phyloP scores from a whole-genome alignment of 2,888 invertebrate species.

The Eupeodes latifasciatus region DNA sequence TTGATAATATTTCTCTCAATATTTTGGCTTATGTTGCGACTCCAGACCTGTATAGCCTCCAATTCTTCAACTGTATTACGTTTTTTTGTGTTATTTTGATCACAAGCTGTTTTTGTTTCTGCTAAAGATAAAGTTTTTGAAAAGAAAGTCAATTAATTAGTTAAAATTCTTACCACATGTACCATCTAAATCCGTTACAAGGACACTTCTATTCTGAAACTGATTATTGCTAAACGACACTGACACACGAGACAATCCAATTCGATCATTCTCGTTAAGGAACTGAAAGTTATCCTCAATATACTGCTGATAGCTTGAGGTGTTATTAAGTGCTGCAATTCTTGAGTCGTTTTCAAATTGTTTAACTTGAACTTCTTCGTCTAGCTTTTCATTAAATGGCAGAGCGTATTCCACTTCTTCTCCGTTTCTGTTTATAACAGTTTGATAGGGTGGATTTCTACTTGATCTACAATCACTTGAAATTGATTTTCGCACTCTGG shows the following conservation, averaged over 20 bases:
- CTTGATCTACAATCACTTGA: constrained; percentile 42
- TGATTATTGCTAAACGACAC: constrained; percentile 44
- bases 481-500: neutral
- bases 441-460: constrained; percentile 77
- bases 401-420: constrained; percentile 78
- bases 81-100: constrained; percentile 46
- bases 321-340: constrained; percentile 34
- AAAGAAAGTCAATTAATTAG: neutral
- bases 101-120: constrained; percentile 49
- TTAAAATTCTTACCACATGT: constrained; percentile 67
- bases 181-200: constrained; percentile 78
- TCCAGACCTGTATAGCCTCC: constrained; percentile 73
- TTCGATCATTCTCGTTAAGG: constrained; percentile 54
- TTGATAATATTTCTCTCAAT: constrained; percentile 30
- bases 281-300: constrained; percentile 63
- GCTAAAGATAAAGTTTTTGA: neutral
- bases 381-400: constrained; percentile 77
- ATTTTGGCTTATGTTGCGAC: constrained; percentile 57
- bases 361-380: constrained; percentile 29
- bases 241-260: constrained; percentile 44
- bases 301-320: constrained; percentile 52
- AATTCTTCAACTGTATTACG: constrained; percentile 72
- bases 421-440: constrained; percentile 78
- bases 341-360: constrained; percentile 1
- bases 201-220: constrained; percentile 35